Conservation (phyloP, 2,888 invertebrate genomes). For the Sminthurinus aureus region DNA sequence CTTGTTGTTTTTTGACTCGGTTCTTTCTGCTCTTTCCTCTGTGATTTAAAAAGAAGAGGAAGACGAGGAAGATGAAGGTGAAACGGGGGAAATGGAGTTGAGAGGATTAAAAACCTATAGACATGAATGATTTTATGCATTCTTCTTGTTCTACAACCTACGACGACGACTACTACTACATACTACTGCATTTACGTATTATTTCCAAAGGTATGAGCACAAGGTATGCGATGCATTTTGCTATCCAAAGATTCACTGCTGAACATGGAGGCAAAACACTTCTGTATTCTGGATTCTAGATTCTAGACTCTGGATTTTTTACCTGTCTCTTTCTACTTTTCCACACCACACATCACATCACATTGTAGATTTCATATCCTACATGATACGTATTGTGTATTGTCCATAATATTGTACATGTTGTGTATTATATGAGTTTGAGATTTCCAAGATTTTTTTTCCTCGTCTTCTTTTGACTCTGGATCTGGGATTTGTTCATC, state of each 20-base stretch:
- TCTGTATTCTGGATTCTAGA: constrained; percentile 15
- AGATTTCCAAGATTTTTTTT: not conserved
- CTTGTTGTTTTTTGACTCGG: not conserved
- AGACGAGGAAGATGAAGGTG: not conserved
- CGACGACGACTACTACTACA: not conserved
- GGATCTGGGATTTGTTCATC: not conserved
- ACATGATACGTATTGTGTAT: not conserved
- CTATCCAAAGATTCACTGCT: constrained; percentile 38
- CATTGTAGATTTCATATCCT: too few relatives aligned
- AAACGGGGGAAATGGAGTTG: not conserved
- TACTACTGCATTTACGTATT: not conserved
- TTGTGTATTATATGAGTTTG: not conserved
- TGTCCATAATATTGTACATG: not conserved
- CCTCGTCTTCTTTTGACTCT: not conserved
- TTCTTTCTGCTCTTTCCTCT: not conserved
- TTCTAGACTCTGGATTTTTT: constrained; percentile 20
- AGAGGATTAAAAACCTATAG: not conserved
- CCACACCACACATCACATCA: not conserved
- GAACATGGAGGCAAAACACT: constrained; percentile 26
- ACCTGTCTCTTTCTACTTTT: constrained; percentile 10
- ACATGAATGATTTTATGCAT: not conserved
- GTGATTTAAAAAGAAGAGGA: not conserved
- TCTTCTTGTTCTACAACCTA: not conserved
- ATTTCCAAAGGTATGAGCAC: not conserved
- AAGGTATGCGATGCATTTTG: not conserved